These are phyloP conservation scores for Phoenoteleia sp. DNA, from an alignment of 2,888 invertebrate species.

Conservation along the genomic window DNA sequence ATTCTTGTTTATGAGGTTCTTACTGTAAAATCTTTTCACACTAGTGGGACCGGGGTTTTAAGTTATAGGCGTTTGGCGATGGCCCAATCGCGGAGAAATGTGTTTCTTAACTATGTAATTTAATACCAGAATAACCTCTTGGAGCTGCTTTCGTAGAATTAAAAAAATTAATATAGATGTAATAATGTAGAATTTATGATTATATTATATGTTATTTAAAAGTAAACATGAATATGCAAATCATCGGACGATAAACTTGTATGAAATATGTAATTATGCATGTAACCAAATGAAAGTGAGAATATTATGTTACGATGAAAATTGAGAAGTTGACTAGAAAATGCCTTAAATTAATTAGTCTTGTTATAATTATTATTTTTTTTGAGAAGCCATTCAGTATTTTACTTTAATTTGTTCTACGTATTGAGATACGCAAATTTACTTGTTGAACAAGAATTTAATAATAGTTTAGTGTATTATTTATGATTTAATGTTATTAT, in stretches of 20 bases:
- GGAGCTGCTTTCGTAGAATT: background rate
- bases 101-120: slow-evolving; percentile 10
- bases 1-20: background rate
- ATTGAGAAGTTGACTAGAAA: no score
- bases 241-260: slow-evolving; percentile 9
- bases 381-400: no score
- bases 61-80: background rate
- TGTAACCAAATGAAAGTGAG: slow-evolving; percentile 1
- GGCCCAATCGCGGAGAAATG: slow-evolving; percentile 9
- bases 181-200: slow-evolving; percentile 4
- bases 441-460: no score
- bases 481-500: no score
- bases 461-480: no score
- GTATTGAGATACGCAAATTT: no score
- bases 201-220: background rate
- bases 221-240: slow-evolving; percentile 36
- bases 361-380: no score
- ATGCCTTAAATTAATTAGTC: no score
- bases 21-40: background rate
- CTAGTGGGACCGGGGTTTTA: background rate
- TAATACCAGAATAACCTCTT: slow-evolving; percentile 6
- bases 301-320: background rate
- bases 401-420: no score
- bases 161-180: slow-evolving; percentile 1
- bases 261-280: slow-evolving; percentile 32